A percentile compares a stretch with the other conserved stretches of the same genome.
Evolutionary conservation across 2,113 vertebrate species (phyloP).

Genomic region (Coregonus clupeaformis): DNA sequence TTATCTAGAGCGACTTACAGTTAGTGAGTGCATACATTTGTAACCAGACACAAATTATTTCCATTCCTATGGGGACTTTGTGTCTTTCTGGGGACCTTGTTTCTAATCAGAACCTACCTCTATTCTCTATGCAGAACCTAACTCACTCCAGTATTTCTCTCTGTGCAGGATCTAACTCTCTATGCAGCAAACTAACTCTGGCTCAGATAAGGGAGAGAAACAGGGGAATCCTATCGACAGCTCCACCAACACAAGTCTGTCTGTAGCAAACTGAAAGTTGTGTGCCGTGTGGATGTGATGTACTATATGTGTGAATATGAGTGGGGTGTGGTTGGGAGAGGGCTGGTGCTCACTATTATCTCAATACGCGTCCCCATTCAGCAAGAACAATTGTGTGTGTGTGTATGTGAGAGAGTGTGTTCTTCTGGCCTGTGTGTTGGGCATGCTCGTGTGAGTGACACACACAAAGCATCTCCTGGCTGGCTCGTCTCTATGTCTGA

Average conservation of each 20-base stretch:
- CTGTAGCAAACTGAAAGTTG: slow-evolving; percentile 49
- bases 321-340: slow-evolving; percentile 19
- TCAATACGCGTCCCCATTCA: slow-evolving; percentile 23
- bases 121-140: slow-evolving; percentile 45
- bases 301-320: slow-evolving; percentile 12
- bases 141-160: slow-evolving; percentile 19
- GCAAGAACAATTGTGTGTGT: slow-evolving; percentile 34
- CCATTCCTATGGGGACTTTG: slow-evolving; percentile 28
- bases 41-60: slow-evolving; percentile 28
- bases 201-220: slow-evolving; percentile 36
- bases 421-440: too few species aligned
- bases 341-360: not conserved
- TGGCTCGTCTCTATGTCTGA: slow-evolving; percentile 30
- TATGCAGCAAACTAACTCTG: too few species aligned
- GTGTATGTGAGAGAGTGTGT: too few species aligned
- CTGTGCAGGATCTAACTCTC: slow-evolving; percentile 39
- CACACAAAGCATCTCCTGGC: not conserved
- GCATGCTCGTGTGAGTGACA: too few species aligned
- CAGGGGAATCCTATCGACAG: slow-evolving; percentile 52
- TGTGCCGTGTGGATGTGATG: not conserved
- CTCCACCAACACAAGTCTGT: slow-evolving; percentile 50
- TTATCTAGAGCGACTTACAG: too few species aligned
- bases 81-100: slow-evolving; percentile 18
- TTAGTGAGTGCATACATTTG: too few species aligned
- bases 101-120: slow-evolving; percentile 45